phyloP scores from a whole-genome alignment of 1,140 invertebrate genomes.

The Drepana arcuata region DNA sequence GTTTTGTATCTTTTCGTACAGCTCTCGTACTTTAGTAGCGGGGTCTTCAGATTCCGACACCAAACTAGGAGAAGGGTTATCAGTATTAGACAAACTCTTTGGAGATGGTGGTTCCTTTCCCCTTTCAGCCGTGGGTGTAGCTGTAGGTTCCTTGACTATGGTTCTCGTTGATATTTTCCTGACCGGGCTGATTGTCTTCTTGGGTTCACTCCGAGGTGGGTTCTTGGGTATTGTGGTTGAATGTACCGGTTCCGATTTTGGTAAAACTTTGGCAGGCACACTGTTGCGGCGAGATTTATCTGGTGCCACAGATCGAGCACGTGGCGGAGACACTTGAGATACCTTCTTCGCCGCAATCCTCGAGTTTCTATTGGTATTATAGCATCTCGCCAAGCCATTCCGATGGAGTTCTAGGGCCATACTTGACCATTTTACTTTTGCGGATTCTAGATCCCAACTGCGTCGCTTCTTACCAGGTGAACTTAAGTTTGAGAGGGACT shows the following conservation, averaged over 20 bases:
- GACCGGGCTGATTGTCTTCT: conserved; percentile 23
- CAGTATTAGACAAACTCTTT: conserved; percentile 7
- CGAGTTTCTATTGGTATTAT: conserved; percentile 6
- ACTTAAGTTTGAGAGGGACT: conserved; percentile 46
- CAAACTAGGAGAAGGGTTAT: neutral
- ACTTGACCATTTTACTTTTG: conserved; percentile 57
- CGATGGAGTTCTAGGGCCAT: conserved; percentile 51
- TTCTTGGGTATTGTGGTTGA: too few relatives aligned
- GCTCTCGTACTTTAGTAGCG: conserved; percentile 40
- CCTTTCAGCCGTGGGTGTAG: too few relatives aligned
- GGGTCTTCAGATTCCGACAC: conserved; percentile 46
- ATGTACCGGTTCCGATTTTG: conserved; percentile 38
- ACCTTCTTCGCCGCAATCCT: conserved; percentile 23
- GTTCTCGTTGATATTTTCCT: conserved; percentile 11
- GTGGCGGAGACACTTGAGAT: conserved; percentile 12
- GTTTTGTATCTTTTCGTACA: conserved; percentile 73
- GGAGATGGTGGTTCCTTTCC: conserved; percentile 12
- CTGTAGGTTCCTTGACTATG: neutral
- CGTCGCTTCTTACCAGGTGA: conserved; percentile 48
- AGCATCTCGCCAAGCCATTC: conserved; percentile 32
- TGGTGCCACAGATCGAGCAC: conserved; percentile 23
- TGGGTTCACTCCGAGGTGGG: too few relatives aligned
- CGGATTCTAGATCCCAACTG: conserved; percentile 70
- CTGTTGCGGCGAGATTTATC: conserved; percentile 22
- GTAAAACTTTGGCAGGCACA: conserved; percentile 17